phyloP scores from a whole-genome alignment of 2,113 vertebrate genomes.

The Ochotona princeps region DNA sequence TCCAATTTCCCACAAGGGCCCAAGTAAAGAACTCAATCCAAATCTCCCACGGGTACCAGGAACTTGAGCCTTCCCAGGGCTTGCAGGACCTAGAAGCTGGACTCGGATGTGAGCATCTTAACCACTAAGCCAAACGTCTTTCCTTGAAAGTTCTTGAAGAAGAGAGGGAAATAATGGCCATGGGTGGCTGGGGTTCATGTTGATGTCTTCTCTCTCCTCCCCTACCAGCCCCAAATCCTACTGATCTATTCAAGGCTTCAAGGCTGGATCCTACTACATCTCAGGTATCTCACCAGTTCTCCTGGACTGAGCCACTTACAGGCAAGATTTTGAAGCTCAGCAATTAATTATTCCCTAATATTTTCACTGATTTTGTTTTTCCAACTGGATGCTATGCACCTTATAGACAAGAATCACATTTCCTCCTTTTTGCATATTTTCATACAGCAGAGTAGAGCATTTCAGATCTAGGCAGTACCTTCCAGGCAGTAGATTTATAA shows the following conservation, averaged over 20 bases:
- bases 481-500: background rate
- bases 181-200: too few species aligned
- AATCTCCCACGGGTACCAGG: too few species aligned
- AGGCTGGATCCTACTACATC: background rate
- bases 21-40: too few species aligned
- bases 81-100: too few species aligned
- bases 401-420: background rate
- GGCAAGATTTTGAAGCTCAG: background rate
- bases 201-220: background rate
- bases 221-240: too few species aligned
- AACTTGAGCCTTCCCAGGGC: too few species aligned
- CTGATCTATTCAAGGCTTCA: background rate
- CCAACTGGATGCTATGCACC: background rate
- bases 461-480: background rate
- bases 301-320: background rate
- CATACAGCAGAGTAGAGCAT: background rate
- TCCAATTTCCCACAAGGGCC: too few species aligned
- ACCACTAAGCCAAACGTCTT: too few species aligned
- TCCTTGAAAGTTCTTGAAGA: background rate
- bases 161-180: background rate
- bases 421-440: background rate
- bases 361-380: background rate
- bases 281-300: background rate
- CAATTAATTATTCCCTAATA: background rate
- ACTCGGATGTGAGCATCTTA: too few species aligned